Conservation (phyloP, 2,888 invertebrate species). For the Chromoteleia sp. region DNA sequence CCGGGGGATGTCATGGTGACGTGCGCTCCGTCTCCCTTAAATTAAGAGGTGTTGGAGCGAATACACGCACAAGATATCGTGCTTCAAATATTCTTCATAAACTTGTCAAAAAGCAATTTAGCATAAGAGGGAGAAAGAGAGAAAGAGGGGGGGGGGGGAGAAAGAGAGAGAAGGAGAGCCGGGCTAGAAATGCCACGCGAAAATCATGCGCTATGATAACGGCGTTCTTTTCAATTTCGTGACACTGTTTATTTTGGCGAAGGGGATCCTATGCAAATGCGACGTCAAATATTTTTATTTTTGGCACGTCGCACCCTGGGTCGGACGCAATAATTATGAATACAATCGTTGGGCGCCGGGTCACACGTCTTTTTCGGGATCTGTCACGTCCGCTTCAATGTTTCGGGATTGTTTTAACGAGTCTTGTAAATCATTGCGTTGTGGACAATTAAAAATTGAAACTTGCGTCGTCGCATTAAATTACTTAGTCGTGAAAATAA, state of each 20-base stretch:
- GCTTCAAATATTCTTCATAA: no score
- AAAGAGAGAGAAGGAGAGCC: not conserved
- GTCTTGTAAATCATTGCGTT: not conserved
- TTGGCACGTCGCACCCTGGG: constrained; percentile 20
- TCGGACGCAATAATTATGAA: constrained; percentile 31
- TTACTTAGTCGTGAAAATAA: no score
- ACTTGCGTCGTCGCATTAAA: no score
- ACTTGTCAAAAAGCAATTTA: constrained; percentile 65
- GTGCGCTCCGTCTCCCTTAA: no score
- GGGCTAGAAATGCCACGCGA: constrained; percentile 57
- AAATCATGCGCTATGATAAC: constrained; percentile 49
- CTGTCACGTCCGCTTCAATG: not conserved
- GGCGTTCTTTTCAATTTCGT: constrained; percentile 58
- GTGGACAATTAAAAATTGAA: no score
- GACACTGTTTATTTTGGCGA: constrained; percentile 49
- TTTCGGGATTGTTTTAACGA: not conserved
- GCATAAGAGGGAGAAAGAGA: constrained; percentile 53
- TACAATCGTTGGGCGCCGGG: constrained; percentile 16
- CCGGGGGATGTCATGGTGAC: no score
- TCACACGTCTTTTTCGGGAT: not conserved
- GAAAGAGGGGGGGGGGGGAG: not conserved
- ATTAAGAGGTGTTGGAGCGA: no score
- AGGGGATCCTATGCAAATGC: constrained; percentile 39
- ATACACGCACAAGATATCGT: no score
- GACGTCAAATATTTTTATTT: constrained; percentile 51